Evolutionary conservation across 2,113 vertebrate species (phyloP), one percentile per base, ranked within the genome.

Genomic region (Rallus limicola): DNA sequence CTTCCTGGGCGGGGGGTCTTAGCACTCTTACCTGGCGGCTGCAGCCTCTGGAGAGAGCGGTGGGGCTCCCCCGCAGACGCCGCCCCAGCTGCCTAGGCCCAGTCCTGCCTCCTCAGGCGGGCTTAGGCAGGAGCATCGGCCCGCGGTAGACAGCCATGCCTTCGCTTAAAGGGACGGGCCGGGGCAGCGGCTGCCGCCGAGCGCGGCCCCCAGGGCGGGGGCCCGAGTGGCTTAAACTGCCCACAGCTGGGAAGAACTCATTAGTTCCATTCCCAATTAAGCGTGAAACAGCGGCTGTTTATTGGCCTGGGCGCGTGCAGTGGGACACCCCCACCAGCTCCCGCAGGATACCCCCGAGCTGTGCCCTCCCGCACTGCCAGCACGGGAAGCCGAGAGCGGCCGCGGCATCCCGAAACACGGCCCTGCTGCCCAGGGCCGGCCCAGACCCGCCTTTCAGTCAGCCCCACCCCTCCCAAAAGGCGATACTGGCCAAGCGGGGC

Each of bases 231-330:
- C 19, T 13, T 38, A 94, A 91, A 58, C 10, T 13, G 25, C 52
- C 74, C 85, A 55, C n/a, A 38, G 62, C 75, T 64, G 58, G 88
- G 75, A 94, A 80, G 60, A 80, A 69, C 72, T 88, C 81, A 68
- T 93, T 64, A 59, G 38, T 38, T 92, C 88, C 59, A 40, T 70
- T 96, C 82, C 94, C 93, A 95, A 82, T 94, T 90, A 94, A 93
- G 77, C 63, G 34, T 74, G 90, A 89, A 87, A 83, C 79, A 15
- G 44, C 5, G 48, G 15, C 38, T 93, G 91, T 50, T 93, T 78
- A 90, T 42, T 33, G 76, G 89, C 55, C 63, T 60, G 46, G 75
- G 55, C 33, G 11, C 10, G 44, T 82, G 90, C 78, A 31, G 65
- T 6, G 4, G 69, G 24, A 25, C 64, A 5, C 6, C 31, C 31